Evolutionary conservation across 1,140 invertebrate species (phyloP).

Genomic region (Polypedilum vanderplanki): DNA sequence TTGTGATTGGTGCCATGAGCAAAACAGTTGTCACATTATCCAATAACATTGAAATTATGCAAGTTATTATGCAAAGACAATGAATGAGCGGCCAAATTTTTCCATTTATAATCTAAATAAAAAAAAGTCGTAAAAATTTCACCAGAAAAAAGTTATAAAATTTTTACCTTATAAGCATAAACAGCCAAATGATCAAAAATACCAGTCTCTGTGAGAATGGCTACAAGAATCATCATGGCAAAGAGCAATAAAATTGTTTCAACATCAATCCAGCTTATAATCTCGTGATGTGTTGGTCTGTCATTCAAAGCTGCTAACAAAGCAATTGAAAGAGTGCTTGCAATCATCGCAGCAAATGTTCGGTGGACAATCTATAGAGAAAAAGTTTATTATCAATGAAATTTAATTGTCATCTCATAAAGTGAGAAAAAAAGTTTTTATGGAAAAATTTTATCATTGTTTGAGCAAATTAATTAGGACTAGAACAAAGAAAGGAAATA

Average conservation of each 20-base stretch:
- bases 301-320: slow-evolving; percentile 59
- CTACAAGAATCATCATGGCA: slow-evolving; percentile 78
- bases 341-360: slow-evolving; percentile 67
- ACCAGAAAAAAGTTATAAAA: background rate
- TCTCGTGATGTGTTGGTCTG: slow-evolving; percentile 60
- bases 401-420: background rate
- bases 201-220: slow-evolving; percentile 70
- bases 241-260: slow-evolving; percentile 72
- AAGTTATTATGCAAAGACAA: slow-evolving; percentile 62
- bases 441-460: too few species aligned
- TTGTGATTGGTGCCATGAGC: slow-evolving; percentile 68
- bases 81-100: slow-evolving; percentile 67
- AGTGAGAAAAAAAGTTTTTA: too few species aligned
- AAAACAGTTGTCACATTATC: slow-evolving; percentile 76
- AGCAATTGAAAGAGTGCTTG: slow-evolving; percentile 60
- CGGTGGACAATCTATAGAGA: slow-evolving; percentile 52
- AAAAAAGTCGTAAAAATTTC: slow-evolving; percentile 10
- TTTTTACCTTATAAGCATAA: slow-evolving; percentile 55
- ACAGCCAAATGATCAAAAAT: slow-evolving; percentile 74
- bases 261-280: slow-evolving; percentile 71
- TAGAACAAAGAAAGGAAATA: too few species aligned
- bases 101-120: slow-evolving; percentile 55
- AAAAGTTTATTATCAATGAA: background rate
- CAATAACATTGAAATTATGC: slow-evolving; percentile 62
- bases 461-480: too few species aligned